Conservation (phyloP, 2,888 invertebrate genomes). For the Melikaiella ostensackeni region DNA sequence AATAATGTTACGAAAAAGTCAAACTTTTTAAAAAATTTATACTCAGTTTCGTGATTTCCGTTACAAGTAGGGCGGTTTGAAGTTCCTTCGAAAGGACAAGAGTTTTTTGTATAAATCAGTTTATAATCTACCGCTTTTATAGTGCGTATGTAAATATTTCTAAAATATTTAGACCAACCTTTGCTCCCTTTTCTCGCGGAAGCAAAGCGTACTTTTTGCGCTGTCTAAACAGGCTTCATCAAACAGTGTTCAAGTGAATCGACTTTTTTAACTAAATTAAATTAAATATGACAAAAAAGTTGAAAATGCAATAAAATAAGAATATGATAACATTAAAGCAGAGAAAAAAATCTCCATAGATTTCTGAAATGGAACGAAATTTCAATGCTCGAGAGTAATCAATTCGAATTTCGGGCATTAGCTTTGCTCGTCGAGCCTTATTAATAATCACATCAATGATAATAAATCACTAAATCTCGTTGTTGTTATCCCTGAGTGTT, state of each 20-base stretch:
- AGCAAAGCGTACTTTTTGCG: not conserved
- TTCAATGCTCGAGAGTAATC: not conserved
- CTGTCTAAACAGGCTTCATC: not conserved
- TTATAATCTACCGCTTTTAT: slow-evolving; percentile 23
- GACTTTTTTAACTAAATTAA: slow-evolving; percentile 4
- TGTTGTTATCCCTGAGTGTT: slow-evolving; percentile 9
- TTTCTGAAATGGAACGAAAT: not conserved
- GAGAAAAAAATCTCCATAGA: not conserved
- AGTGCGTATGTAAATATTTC: slow-evolving; percentile 25
- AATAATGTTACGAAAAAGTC: not conserved
- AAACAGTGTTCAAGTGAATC: slow-evolving; percentile 7
- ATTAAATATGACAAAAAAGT: not conserved
- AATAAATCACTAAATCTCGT: not conserved
- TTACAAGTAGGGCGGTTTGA: not conserved
- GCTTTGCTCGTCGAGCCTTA: not conserved
- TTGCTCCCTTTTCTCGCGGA: not conserved
- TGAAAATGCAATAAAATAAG: not conserved
- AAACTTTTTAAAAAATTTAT: not conserved
- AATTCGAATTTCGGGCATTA: not conserved
- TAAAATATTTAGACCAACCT: slow-evolving; percentile 23
- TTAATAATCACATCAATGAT: not conserved
- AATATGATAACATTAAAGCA: not conserved
- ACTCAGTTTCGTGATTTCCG: not conserved
- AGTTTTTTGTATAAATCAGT: slow-evolving; percentile 8
- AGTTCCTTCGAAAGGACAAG: not conserved